Conservation (phyloP, 2,797 vertebrate species). For the Graptemys geographica region DNA sequence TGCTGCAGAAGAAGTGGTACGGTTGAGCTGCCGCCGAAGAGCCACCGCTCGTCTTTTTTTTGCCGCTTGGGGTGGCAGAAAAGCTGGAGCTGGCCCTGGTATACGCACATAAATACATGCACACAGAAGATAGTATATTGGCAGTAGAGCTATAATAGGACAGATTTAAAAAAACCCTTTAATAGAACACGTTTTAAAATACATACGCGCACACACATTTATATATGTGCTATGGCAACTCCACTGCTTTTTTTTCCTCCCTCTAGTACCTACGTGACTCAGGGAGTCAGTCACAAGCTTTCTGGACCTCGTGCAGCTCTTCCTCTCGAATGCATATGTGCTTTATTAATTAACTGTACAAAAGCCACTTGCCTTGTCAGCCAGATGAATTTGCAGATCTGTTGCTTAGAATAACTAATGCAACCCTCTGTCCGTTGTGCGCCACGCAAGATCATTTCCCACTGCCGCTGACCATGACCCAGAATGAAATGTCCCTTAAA, state of each 20-base stretch:
- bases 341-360: not conserved
- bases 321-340: not conserved
- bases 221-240: not conserved
- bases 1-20: too few relatives aligned
- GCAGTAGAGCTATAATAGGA: not conserved
- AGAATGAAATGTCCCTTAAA: not conserved
- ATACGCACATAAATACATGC: not conserved
- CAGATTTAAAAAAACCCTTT: rapidly evolving
- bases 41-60: too few relatives aligned
- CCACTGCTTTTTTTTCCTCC: not conserved
- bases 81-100: too few relatives aligned
- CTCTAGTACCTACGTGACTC: not conserved
- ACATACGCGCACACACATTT: not conserved
- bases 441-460: rapidly evolving
- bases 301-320: not conserved
- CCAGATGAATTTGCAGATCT: not conserved
- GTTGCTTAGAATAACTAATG: not conserved
- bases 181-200: not conserved
- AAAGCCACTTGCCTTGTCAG: slow-evolving; percentile 7
- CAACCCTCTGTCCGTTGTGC: rapidly evolving
- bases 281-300: not conserved
- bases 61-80: too few relatives aligned
- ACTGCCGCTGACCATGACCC: not conserved
- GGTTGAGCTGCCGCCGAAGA: too few relatives aligned
- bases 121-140: not conserved